Evolutionary conservation across 2,888 invertebrate genomes (phyloP), one percentile per base, ranked within the genome.

Genomic region (Corbicula japonica): DNA sequence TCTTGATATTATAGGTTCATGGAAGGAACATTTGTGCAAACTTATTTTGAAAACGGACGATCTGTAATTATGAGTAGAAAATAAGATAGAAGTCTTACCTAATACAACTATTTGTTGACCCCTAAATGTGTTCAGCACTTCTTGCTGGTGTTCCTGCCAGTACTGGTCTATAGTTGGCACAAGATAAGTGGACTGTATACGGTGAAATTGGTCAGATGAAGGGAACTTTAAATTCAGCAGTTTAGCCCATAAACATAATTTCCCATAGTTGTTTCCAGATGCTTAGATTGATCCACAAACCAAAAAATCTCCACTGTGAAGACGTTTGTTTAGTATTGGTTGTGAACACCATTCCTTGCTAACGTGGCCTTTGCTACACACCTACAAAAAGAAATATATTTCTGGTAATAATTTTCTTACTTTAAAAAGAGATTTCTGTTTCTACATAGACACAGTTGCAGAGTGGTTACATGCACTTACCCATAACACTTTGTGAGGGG

Each of bases 321-420:
- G 58, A n/a, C 76, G 18, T 34, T 56, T 63, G 35, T 76, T 76
- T n/a, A 76, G 28, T 8, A 71, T 28, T 30, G 77, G 77, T 28
- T 77, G 72, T 8, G 65, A 65, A 56, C 76, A 77, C 76, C 76
- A 77, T 28, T 61, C 34, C 15, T 50, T 21, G 18, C 38, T 35
- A 34, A 38, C 18, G 23, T 71, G 71, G 18, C 71, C 65, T 18
- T 58, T 50, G 15, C n/a, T 38, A 66, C 76, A 77, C 4, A 72
- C 68, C 71, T 77, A 21, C 28, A 66, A 70, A 38, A 21, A 30
- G 6, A 54, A 54, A 28, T 23, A 26, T 52, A 23, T 3, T 23
- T 26, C 5, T 26, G 10, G 28, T 26, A 52, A 6, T 6, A 21
- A 23, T 3, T 15, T 21, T 26, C 3, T 52, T 52, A 6, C 52